Conservation (phyloP, 2,888 invertebrate species). For the Ectemnius cavifrons region DNA sequence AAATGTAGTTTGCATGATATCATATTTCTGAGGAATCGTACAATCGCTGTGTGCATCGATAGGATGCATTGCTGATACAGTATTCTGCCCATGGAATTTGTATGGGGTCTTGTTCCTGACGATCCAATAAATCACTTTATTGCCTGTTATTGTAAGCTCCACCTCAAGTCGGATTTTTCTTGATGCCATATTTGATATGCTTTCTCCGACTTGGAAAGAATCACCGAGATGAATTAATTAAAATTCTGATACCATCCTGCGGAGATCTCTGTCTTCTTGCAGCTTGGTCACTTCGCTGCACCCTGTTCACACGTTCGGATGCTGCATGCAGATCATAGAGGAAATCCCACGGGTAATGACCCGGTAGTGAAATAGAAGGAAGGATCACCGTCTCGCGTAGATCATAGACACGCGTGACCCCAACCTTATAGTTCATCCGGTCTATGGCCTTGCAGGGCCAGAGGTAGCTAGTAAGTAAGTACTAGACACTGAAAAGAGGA, state of each 20-base stretch:
- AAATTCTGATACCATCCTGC: no score
- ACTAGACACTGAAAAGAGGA: conserved; percentile 34
- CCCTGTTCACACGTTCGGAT: conserved; percentile 32
- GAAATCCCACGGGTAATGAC: conserved; percentile 47
- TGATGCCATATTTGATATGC: no score
- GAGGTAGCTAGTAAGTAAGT: no score
- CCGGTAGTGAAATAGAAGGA: conserved; percentile 37
- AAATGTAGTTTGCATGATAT: no score
- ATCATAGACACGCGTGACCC: conserved; percentile 64
- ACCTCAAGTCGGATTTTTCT: neutral
- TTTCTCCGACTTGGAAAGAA: no score
- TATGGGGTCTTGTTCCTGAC: neutral
- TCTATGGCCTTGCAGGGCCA: conserved; percentile 50
- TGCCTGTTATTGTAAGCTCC: neutral
- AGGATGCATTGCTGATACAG: no score
- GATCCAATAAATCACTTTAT: neutral
- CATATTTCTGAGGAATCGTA: no score
- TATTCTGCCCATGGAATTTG: neutral
- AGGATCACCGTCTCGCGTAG: conserved; percentile 36
- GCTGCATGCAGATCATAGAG: conserved; percentile 17
- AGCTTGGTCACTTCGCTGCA: neutral
- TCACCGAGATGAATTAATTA: no score
- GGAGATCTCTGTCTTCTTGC: no score
- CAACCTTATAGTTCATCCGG: conserved; percentile 55
- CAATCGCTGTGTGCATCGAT: no score